Evolutionary conservation across 2,888 invertebrate genomes (phyloP), one percentile per base, ranked within the genome.

Genomic region (Drosophila anomelani): DNA sequence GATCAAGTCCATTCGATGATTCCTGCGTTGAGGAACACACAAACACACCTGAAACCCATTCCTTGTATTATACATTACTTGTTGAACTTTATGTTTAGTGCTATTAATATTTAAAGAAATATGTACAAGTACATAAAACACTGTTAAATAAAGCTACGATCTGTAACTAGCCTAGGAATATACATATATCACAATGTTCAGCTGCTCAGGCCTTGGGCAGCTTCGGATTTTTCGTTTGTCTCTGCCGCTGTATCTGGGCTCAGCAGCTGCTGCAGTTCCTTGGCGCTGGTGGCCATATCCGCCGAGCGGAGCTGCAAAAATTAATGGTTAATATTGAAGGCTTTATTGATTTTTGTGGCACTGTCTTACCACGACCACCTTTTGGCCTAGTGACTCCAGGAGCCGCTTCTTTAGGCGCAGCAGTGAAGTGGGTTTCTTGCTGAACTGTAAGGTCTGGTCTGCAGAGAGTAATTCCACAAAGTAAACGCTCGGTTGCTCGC

Each of bases 1-100:
- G 91, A 94, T 97, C 9, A 94, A 94, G 59, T 92, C 92, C 38
- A 86, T 92, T 20, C 91, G 92, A 88, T 93, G 49, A 78, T 66
- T 51, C n/a, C 17, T 47, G 15, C 15, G 6, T n/a, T 26, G 58
- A 41, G 32, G 17, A 56, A 29, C 44, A 43, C 26, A 7, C n/a
- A 10, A 10, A 10, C 10, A 10, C 29, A 55, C 46, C 76, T 72
- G 67, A 63, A 66, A 43, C 43, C 57, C 71, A 59, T 77, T 49
- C 68, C 62, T 75, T 85, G 88, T 86, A 89, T 89, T 85, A 89
- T 82, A 64, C 66, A 75, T 80, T 83, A 76, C 69, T 79, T 85
- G 89, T 89, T 89, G 79, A 79, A 79, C 70, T 61, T 77, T 84
- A 80, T 46, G 64, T 81, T 87, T 79, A 86, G 89, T 79, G 80